Base-by-base conservation (phyloP, 2,113 vertebrate species). In the Anseranas semipalmata region DNA sequence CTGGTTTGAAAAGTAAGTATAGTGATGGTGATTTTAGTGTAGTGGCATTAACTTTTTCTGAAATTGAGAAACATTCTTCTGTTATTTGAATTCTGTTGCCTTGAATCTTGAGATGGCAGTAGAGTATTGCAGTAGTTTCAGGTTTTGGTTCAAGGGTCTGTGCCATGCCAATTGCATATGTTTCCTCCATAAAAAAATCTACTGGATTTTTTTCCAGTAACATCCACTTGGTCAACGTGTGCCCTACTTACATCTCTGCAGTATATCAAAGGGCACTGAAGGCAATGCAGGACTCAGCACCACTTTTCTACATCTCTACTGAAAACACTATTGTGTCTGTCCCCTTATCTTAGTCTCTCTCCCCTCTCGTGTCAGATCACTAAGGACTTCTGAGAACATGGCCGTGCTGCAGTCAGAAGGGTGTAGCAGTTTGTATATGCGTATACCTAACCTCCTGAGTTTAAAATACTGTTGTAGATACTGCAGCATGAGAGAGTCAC, bases 1-100 rank as follows among this genome's bases (percentile, higher is more conserved):
- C 15, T 99, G 99, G 99, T 99, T 99, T 84, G 99, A 99, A 94
- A 99, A 99, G 99, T 99, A 97, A 98, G 99, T 98, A 50, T 68
- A 12, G 60, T 20, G 62, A 28, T 65, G 62, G 63, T 33, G 63
- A 32, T 37, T 37, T 18, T 7, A 18, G 17, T 1, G 12, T 21
- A 2, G 56, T 41, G 67, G 3, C 63, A 12, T 13, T 1, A 22
- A 6, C 28, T 77, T 35, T 55, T 67, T 0, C 63, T 19, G 46
- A 56, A 56, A 48, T 22, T 11, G 81, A 46, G 37, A 28, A 41
- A 14, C 3, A 0, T 39, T 68, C 41, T 48, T 62, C 39, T 70
- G 50, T 33, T 30, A 1, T 11, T 75, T 55, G 70, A 32, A 22
- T 56, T 58, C 16, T 33, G 7, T 41, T 35, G 21, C 48, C 60